Percentiles rank a stretch among this genome's conserved stretches.
phyloP scores from a whole-genome alignment of 2,888 invertebrate species.

The Phytoseiulus persimilis region DNA sequence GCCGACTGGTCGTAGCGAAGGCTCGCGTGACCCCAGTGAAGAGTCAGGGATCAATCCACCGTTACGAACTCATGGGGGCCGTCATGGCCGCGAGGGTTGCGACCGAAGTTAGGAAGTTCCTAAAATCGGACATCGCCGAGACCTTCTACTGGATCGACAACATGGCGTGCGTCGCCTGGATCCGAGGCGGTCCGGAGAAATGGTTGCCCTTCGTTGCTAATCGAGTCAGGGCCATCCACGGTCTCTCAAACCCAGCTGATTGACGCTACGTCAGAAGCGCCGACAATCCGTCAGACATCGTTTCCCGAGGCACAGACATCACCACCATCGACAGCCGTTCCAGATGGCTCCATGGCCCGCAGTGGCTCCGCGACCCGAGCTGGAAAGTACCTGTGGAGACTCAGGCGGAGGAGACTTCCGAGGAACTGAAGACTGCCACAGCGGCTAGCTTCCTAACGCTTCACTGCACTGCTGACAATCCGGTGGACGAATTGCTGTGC shows the following conservation, averaged over 20 bases:
- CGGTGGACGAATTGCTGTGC: no score
- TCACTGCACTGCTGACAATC: no score
- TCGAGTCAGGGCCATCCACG: background rate
- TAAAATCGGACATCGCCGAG: background rate
- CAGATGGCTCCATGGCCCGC: background rate
- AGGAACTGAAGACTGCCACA: background rate
- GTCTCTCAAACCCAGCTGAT: background rate
- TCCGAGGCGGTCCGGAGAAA: background rate
- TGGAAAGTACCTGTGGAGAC: background rate
- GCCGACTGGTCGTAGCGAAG: background rate
- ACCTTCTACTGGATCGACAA: background rate
- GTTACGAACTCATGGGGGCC: background rate
- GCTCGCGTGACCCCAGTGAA: background rate
- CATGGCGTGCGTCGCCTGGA: background rate
- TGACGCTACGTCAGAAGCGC: background rate
- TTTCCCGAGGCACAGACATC: background rate
- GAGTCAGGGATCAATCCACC: background rate
- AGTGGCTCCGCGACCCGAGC: background rate
- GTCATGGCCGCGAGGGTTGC: background rate
- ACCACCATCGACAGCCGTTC: no score
- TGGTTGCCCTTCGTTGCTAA: slow-evolving; percentile 15
- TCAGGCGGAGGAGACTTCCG: background rate
- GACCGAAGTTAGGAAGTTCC: background rate
- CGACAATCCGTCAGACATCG: slow-evolving; percentile 8
- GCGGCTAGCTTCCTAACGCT: background rate